Percentiles rank a stretch among this genome's conserved stretches.
These are phyloP conservation scores for Sitodiplosis mosellana DNA, from an alignment of 1,140 invertebrate genomes.

Conservation along the genomic window DNA sequence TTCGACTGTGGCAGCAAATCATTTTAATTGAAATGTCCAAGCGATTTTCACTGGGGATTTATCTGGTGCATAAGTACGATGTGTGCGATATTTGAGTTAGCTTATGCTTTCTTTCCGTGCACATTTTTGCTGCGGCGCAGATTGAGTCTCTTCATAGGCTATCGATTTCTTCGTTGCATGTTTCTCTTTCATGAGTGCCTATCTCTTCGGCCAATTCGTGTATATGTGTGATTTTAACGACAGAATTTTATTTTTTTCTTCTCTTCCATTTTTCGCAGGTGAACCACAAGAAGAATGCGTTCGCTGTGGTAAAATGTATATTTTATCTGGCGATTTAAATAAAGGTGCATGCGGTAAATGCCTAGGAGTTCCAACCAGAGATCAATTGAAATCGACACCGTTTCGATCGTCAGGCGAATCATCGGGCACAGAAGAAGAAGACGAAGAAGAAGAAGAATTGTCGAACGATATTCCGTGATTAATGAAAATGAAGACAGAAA, in stretches of 20 bases:
- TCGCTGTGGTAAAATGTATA: slow-evolving; percentile 23
- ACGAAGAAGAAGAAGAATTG: slow-evolving; percentile 9
- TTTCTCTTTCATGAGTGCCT: no score
- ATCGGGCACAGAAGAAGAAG: slow-evolving; percentile 14
- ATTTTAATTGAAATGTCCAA: background rate
- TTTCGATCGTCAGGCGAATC: slow-evolving; percentile 12
- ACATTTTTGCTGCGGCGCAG: no score
- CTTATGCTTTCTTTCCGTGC: no score
- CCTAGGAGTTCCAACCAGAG: slow-evolving; percentile 4
- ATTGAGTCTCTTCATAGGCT: no score
- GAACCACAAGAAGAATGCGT: slow-evolving; percentile 26
- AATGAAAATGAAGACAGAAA: slow-evolving; percentile 3
- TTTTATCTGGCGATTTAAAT: slow-evolving; percentile 12
- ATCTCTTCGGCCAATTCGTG: no score
- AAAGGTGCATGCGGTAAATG: slow-evolving; percentile 13
- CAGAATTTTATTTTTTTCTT: background rate
- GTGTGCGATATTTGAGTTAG: no score
- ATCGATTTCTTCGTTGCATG: no score
- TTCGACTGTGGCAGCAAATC: background rate
- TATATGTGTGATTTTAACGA: no score
- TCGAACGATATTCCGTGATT: slow-evolving; percentile 12
- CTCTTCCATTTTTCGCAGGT: slow-evolving; percentile 15
- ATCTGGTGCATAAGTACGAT: no score
- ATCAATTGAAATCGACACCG: slow-evolving; percentile 4
- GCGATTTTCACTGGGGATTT: no score